phyloP scores from a whole-genome alignment of 2,888 invertebrate species.

The Ganaspis brasiliensis region DNA sequence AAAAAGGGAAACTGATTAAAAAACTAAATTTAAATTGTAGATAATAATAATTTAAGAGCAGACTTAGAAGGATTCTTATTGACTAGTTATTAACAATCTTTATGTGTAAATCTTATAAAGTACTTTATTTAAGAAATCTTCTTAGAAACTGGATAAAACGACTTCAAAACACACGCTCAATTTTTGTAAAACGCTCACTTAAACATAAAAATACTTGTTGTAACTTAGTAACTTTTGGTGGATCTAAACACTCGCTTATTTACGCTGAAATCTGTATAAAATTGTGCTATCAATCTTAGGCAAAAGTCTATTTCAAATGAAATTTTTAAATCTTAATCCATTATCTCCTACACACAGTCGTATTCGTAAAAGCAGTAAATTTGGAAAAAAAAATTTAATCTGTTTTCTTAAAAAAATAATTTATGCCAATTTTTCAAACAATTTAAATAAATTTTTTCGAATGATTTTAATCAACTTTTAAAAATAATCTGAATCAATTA shows the following conservation, averaged over 20 bases:
- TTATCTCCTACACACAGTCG: slow-evolving; percentile 38
- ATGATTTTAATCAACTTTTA: too few species aligned
- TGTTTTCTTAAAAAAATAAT: too few species aligned
- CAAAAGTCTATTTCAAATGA: slow-evolving; percentile 40
- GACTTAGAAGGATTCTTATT: not conserved
- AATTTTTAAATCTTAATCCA: slow-evolving; percentile 26
- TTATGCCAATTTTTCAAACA: too few species aligned
- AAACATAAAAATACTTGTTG: slow-evolving; percentile 44
- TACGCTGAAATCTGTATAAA: slow-evolving; percentile 24
- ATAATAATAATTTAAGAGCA: not conserved
- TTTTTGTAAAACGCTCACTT: slow-evolving; percentile 29
- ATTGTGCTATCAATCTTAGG: slow-evolving; percentile 9
- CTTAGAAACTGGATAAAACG: slow-evolving; percentile 71
- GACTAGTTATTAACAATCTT: not conserved
- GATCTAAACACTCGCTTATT: slow-evolving; percentile 49
- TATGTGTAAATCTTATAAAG: slow-evolving; percentile 11
- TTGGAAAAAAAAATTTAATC: not conserved
- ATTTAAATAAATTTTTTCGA: too few species aligned
- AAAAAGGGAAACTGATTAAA: not conserved
- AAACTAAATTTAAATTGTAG: not conserved
- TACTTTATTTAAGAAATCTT: not conserved
- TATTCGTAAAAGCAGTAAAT: slow-evolving; percentile 24
- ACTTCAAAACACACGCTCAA: slow-evolving; percentile 50
- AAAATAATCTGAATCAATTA: too few species aligned
- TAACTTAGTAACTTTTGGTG: slow-evolving; percentile 69